Evolutionary conservation across 2,113 vertebrate species (phyloP).

Genomic region (Labeo catla): DNA sequence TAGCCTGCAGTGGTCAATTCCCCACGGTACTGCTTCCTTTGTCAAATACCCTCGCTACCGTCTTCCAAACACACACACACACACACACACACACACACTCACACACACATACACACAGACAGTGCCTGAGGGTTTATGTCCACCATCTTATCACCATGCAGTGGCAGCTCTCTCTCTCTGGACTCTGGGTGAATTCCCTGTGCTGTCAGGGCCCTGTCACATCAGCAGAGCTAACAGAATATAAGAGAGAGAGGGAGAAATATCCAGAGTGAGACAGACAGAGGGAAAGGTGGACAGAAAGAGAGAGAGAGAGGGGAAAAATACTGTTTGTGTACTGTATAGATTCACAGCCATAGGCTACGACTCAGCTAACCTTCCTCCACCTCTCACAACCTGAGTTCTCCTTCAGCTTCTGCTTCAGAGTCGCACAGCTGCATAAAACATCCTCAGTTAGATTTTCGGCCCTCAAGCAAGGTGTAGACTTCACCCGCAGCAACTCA

Average conservation of each 20-base stretch:
- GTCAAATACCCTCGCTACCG: constrained; percentile 46
- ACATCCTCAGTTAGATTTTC: constrained; percentile 35
- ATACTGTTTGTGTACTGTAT: constrained; percentile 38
- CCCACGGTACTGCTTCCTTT: constrained; percentile 43
- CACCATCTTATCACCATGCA: constrained; percentile 58
- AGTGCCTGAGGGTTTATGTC: constrained; percentile 54
- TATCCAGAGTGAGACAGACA: constrained; percentile 13
- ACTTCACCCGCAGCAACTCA: constrained; percentile 28
- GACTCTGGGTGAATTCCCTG: constrained; percentile 46
- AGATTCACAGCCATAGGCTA: constrained; percentile 48
- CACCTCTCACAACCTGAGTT: constrained; percentile 9
- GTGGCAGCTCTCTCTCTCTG: constrained; percentile 52
- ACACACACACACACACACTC: constrained; percentile 10
- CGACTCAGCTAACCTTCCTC: constrained; percentile 33
- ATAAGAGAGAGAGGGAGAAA: constrained; percentile 33
- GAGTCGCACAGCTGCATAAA: constrained; percentile 34
- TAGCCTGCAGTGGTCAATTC: constrained; percentile 48
- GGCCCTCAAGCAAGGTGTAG: constrained; percentile 30
- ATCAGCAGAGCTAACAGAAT: constrained; percentile 44
- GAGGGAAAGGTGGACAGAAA: constrained; percentile 25
- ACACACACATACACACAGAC: constrained; percentile 24
- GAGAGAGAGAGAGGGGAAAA: background rate
- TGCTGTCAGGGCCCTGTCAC: constrained; percentile 44
- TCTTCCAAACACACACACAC: constrained; percentile 18
- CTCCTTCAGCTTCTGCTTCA: constrained; percentile 13